Base-by-base conservation (phyloP, 2,113 vertebrate species). In the Oreotrochilus melanogaster region DNA sequence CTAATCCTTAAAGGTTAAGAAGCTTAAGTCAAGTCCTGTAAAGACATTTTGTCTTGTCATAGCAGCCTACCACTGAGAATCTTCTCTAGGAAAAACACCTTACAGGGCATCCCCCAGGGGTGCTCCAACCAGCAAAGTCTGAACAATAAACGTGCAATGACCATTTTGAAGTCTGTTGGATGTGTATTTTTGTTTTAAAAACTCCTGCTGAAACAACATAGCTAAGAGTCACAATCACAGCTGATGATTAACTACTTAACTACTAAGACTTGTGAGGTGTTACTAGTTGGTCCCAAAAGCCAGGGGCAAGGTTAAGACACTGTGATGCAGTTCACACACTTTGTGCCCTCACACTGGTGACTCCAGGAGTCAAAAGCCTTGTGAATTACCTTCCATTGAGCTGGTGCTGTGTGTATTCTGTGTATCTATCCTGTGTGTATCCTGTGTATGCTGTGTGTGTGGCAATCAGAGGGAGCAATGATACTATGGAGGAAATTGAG, bases 1-100 rank as follows among this genome's bases (percentile, higher is more conserved):
- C 56, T 73, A 76, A 92, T 66, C 67, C 35, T 57, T 75, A 83
- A 86, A 93, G 57, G 18, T 83, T 76, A 88, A 90, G 78, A 93
- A 76, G 89, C 37, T 79, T 74, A 71, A 78, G 30, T 53, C 64
- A 57, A 57, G 37, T 57, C 56, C 61, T 69, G 31, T 83, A 80
- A 95, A 91, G 51, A 53, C 24, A 58, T 73, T 89, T 86, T 73
- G 28, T 61, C 42, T 95, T 62, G 24, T 83, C 18, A 3, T 31
- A 70, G 18, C 54, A 58, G 60, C 35, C 54, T 61, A 10, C 62
- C 25, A 48, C n/a, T 61, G 27, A 60, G 45, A 72, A 93, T 30
- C 15, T 5, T 6, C 31, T 50, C 1, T 30, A 39, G 31, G 48
- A 73, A 73, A 86, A 0, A 1, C 18, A 37, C 4, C 11, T 22